Percentiles rank a stretch among this genome's conserved stretches.
Conservation (phyloP, 2,113 vertebrate species). For the Lathamus discolor region DNA sequence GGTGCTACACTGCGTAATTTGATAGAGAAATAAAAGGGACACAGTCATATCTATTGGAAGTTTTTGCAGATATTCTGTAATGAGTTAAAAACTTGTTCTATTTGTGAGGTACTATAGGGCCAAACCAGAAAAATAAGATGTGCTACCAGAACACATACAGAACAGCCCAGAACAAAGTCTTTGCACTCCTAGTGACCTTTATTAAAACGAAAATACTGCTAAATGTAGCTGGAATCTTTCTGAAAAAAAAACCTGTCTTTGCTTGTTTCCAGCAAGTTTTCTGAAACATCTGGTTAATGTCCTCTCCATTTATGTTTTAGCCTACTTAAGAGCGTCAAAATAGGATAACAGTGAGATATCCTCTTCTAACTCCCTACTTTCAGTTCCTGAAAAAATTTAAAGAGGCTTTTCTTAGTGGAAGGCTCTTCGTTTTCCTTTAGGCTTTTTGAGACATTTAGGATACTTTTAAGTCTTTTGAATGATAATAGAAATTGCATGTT, state of each 20-base stretch:
- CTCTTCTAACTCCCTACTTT: not conserved
- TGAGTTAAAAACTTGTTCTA: not conserved
- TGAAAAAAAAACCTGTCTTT: not conserved
- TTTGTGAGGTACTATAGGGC: not conserved
- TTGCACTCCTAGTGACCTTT: not conserved
- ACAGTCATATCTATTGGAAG: not conserved
- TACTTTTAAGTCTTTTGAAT: not conserved
- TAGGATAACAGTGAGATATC: not conserved
- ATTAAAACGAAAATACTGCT: not conserved
- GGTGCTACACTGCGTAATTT: not conserved
- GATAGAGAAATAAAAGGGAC: not conserved
- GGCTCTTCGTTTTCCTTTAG: not conserved
- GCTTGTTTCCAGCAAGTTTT: not conserved
- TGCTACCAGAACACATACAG: not conserved
- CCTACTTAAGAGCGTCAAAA: not conserved
- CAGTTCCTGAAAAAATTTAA: not conserved
- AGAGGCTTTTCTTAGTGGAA: not conserved
- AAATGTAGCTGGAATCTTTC: not conserved
- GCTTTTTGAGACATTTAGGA: not conserved
- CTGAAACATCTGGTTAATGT: not conserved
- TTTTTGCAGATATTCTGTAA: not conserved
- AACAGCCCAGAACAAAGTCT: not conserved
- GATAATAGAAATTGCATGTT: not conserved
- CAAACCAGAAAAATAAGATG: not conserved
- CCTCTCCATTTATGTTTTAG: not conserved